A percentile compares a stretch with the other conserved stretches of the same genome.
phyloP scores from a whole-genome alignment of 2,888 invertebrate species.

The Meiosimyza platycephala region DNA sequence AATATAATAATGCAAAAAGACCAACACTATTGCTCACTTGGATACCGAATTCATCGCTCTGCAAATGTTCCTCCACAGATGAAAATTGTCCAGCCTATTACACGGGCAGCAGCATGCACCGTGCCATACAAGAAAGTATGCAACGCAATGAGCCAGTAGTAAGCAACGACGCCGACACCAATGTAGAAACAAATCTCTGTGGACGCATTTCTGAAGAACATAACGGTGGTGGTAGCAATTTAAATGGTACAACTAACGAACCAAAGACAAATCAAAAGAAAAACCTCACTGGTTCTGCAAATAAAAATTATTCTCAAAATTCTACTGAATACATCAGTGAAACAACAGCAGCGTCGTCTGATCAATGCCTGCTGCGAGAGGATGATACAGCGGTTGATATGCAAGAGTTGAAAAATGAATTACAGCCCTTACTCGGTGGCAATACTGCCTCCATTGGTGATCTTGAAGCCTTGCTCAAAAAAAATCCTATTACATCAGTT shows the following conservation, averaged over 20 bases:
- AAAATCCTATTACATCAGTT: conserved; percentile 74
- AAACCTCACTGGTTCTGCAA: conserved; percentile 53
- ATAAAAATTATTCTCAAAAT: no score
- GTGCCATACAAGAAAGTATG: conserved; percentile 1
- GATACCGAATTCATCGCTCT: conserved; percentile 92
- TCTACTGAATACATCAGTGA: no score
- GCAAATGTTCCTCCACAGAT: conserved; percentile 83
- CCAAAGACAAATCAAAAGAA: conserved; percentile 67
- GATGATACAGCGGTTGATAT: conserved; percentile 59
- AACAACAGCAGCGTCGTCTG: conserved; percentile 4
- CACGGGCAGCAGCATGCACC: conserved; percentile 26
- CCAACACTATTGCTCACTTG: conserved; percentile 91
- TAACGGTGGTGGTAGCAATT: neutral
- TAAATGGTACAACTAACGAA: conserved; percentile 68
- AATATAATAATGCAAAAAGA: conserved; percentile 80
- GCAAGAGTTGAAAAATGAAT: conserved; percentile 65
- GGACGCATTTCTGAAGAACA: conserved; percentile 21
- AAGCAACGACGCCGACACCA: neutral
- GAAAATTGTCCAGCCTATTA: conserved; percentile 68
- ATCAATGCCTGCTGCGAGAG: conserved; percentile 36
- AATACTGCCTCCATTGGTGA: conserved; percentile 61
- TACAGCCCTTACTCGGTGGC: conserved; percentile 65
- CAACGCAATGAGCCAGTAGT: conserved; percentile 3
- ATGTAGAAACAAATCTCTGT: neutral
- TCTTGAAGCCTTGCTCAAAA: conserved; percentile 63